These are phyloP conservation scores for Rhipidura dahli DNA, from an alignment of 2,113 vertebrate species.

Conservation along the genomic window DNA sequence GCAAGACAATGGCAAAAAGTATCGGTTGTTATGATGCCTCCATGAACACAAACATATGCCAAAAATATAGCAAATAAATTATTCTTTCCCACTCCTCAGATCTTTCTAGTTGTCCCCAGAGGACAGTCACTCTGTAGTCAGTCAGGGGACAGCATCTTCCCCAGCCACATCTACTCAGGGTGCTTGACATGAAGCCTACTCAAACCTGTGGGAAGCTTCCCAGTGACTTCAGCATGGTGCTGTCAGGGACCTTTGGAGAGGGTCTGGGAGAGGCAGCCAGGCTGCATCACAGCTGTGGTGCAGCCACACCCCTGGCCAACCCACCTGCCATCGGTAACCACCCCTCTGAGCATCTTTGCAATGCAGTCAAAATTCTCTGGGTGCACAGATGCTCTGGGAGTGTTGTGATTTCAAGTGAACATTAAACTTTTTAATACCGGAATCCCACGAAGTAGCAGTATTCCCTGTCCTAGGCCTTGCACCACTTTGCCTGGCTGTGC, in stretches of 20 bases:
- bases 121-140: not conserved
- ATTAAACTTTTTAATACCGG: not conserved
- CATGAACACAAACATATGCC: not conserved
- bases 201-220: not conserved
- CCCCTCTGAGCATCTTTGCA: not conserved
- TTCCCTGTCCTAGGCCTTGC: not conserved
- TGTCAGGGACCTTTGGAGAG: not conserved
- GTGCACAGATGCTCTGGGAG: not conserved
- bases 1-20: not conserved
- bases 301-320: not conserved
- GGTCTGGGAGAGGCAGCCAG: not conserved
- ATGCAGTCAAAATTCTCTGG: not conserved
- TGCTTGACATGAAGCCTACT: not conserved
- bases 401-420: not conserved
- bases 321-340: accelerated
- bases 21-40: not conserved
- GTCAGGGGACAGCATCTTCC: not conserved
- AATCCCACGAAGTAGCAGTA: accelerated
- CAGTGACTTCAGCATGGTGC: not conserved
- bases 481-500: not conserved
- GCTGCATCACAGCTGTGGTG: not conserved
- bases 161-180: not conserved
- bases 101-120: not conserved
- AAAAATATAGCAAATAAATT: not conserved
- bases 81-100: not conserved